A percentile compares a stretch with the other conserved stretches of the same genome.
Evolutionary conservation across 2,797 vertebrate species (phyloP).

Genomic region (Brachymystax lenok): DNA sequence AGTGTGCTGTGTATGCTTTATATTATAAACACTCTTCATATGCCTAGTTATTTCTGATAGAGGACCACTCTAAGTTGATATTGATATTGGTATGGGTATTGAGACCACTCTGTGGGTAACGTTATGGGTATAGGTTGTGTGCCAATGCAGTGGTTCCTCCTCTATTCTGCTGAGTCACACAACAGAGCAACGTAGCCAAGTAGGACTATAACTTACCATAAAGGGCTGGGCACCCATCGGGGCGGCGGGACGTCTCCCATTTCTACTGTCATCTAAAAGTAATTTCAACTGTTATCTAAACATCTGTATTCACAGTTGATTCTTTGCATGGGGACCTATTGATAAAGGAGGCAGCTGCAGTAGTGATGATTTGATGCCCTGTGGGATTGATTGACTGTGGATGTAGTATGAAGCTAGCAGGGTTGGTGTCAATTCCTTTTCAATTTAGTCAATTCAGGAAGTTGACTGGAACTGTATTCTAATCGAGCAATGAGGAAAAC

Average conservation of each 20-base stretch:
- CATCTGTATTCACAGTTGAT: background rate
- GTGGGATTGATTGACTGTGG: background rate
- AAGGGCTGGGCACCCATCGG: background rate
- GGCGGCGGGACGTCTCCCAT: background rate
- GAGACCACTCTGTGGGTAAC: background rate
- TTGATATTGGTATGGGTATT: background rate
- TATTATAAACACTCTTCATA: background rate
- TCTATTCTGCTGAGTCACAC: slow-evolving; percentile 5
- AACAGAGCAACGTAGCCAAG: background rate
- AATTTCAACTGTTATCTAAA: background rate
- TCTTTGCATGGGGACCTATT: background rate
- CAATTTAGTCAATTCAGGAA: background rate
- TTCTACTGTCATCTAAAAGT: background rate
- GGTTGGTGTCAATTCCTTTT: background rate
- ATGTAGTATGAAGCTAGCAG: background rate
- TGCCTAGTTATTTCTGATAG: background rate
- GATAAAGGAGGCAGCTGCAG: background rate
- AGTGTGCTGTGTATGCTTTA: too few species aligned
- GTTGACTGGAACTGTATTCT: too few species aligned
- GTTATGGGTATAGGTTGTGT: background rate
- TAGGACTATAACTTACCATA: background rate
- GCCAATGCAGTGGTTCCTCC: background rate
- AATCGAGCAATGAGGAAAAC: background rate
- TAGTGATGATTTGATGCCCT: background rate
- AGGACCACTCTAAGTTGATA: background rate